phyloP scores from a whole-genome alignment of 2,888 invertebrate species.

The Folsomia manolachei region DNA sequence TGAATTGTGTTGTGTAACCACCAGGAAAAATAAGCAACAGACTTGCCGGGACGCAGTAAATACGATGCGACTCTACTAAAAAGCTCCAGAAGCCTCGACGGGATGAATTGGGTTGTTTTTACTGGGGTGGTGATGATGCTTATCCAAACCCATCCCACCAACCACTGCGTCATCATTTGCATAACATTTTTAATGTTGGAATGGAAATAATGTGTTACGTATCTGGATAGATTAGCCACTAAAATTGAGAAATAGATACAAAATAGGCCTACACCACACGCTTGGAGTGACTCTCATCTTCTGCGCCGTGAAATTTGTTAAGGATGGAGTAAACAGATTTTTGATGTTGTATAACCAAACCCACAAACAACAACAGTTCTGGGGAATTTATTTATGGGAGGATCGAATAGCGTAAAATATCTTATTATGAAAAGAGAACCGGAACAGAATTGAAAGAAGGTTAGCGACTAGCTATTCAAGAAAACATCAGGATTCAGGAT shows the following conservation, averaged over 20 bases:
- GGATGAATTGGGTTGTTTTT: no score
- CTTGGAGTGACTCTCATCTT: no score
- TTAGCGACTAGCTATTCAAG: no score
- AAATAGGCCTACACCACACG: no score
- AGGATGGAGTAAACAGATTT: neutral
- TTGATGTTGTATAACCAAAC: neutral
- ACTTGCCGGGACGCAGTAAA: neutral
- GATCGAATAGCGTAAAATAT: no score
- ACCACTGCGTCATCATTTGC: neutral
- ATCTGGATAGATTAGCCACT: neutral
- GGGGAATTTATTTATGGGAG: neutral
- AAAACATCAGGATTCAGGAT: no score
- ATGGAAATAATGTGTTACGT: neutral
- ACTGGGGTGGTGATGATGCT: neutral
- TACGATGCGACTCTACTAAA: no score
- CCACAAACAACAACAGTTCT: neutral
- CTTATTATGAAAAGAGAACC: no score
- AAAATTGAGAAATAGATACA: neutral
- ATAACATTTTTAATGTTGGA: neutral
- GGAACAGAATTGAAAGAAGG: no score
- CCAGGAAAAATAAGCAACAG: constrained; percentile 1
- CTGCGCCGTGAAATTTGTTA: neutral
- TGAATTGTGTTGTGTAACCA: neutral
- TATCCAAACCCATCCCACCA: neutral
- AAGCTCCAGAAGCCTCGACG: no score